Percentiles rank a stretch among this genome's conserved stretches.
Conservation (phyloP, 2,888 invertebrate species). For the Synergus japonicus region DNA sequence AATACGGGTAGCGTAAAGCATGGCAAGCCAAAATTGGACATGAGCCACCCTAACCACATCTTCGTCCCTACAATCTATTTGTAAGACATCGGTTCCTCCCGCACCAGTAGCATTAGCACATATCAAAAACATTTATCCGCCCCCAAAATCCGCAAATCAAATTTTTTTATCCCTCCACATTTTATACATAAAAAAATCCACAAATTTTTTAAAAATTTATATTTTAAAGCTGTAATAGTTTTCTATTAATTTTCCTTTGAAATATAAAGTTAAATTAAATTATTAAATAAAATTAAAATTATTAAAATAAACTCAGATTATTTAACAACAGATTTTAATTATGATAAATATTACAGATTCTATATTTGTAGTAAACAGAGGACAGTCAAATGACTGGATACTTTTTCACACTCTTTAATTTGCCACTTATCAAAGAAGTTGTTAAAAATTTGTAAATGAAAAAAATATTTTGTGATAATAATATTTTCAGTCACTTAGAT, state of each 20-base stretch:
- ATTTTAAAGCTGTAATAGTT: too few relatives aligned
- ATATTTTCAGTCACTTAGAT: neutral
- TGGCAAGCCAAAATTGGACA: constrained; percentile 77
- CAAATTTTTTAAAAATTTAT: neutral
- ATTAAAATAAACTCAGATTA: too few relatives aligned
- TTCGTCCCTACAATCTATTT: constrained; percentile 74
- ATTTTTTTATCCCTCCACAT: neutral
- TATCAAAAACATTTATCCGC: constrained; percentile 65
- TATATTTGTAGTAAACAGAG: too few relatives aligned
- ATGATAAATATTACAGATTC: too few relatives aligned
- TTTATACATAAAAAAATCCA: neutral
- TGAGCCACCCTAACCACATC: constrained; percentile 76
- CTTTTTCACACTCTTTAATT: too few relatives aligned
- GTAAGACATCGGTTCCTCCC: constrained; percentile 77
- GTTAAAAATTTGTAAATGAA: neutral
- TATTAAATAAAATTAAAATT: too few relatives aligned
- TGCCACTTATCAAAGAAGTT: too few relatives aligned
- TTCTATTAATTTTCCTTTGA: too few relatives aligned
- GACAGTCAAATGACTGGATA: too few relatives aligned
- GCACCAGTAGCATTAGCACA: constrained; percentile 65
- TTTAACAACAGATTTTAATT: too few relatives aligned
- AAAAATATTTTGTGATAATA: neutral
- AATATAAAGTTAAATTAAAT: too few relatives aligned
- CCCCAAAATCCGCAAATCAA: constrained; percentile 29
- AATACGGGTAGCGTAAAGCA: constrained; percentile 75